These are phyloP conservation scores for Alouatta palliata DNA, from an alignment of 2,113 vertebrate species.

Conservation along the genomic window DNA sequence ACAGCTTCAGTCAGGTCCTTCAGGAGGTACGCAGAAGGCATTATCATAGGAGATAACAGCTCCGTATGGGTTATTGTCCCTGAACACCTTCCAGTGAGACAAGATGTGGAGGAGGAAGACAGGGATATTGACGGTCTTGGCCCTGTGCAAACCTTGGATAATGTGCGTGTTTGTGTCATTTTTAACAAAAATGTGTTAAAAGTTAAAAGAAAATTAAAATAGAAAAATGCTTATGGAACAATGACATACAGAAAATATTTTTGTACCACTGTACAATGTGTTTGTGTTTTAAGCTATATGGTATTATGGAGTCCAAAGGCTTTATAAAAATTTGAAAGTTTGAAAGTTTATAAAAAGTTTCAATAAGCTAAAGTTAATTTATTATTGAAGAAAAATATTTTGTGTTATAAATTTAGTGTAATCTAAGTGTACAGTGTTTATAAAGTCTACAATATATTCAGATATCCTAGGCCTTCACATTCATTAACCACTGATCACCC, in stretches of 20 bases:
- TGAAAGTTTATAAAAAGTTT: no score
- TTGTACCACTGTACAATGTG: background rate
- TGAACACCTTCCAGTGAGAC: background rate
- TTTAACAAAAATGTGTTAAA: background rate
- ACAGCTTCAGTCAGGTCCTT: background rate
- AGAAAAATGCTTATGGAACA: background rate
- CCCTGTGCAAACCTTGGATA: background rate
- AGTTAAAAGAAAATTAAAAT: background rate
- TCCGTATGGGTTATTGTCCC: background rate
- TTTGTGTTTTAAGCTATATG: background rate
- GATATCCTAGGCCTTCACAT: background rate
- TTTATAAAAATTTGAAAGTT: no score
- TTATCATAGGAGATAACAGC: background rate
- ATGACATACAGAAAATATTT: background rate
- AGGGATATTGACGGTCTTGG: background rate
- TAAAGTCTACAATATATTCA: background rate
- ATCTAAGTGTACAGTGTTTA: background rate
- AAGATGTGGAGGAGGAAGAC: background rate
- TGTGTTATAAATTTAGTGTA: background rate
- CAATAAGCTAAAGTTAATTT: no score
- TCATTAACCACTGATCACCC: background rate
- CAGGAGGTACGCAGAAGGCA: background rate
- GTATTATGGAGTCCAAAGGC: background rate
- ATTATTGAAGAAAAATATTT: no score
- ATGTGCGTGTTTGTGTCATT: background rate